phyloP scores from a whole-genome alignment of 2,113 vertebrate species.

The Delphinus delphis region DNA sequence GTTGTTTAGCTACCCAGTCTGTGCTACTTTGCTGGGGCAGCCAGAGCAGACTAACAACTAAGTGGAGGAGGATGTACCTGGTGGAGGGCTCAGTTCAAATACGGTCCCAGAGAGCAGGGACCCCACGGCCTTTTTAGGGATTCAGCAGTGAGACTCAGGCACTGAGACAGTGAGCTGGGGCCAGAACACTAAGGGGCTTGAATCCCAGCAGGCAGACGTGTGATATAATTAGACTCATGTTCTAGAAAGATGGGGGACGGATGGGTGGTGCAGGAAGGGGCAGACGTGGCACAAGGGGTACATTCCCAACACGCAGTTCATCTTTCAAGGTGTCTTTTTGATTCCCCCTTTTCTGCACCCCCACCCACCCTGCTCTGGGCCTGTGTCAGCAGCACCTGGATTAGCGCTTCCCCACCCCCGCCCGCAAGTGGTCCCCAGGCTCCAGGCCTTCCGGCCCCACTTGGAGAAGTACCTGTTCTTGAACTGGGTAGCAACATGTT shows the following conservation, averaged over 20 bases:
- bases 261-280: background rate
- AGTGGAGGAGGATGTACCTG: background rate
- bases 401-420: accelerated
- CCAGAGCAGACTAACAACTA: accelerated
- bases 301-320: background rate
- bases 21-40: background rate
- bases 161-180: background rate
- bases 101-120: background rate
- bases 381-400: background rate
- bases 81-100: background rate
- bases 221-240: background rate
- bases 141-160: background rate
- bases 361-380: too few relatives aligned
- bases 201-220: background rate
- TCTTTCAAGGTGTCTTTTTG: background rate
- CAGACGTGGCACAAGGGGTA: accelerated
- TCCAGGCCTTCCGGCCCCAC: background rate
- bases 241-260: background rate
- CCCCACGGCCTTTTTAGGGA: background rate
- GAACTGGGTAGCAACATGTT: background rate
- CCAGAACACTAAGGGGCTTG: background rate
- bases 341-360: background rate
- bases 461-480: background rate
- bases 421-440: background rate
- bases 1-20: background rate